phyloP scores from a whole-genome alignment of 2,888 invertebrate genomes.

The Spisula solida region DNA sequence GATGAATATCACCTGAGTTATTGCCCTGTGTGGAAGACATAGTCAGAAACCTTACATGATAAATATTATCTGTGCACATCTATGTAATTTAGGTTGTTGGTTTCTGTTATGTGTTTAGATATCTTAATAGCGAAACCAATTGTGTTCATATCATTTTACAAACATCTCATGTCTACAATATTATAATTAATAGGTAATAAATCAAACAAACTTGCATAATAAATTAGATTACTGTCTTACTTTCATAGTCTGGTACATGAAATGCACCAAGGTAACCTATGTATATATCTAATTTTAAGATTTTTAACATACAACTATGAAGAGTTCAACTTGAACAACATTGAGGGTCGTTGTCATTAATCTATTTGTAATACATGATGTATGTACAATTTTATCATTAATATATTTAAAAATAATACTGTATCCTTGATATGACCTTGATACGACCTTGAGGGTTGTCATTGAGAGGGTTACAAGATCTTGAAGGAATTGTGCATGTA shows the following conservation, averaged over 20 bases:
- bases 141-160: background rate
- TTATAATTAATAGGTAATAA: background rate
- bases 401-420: background rate
- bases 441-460: background rate
- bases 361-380: background rate
- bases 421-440: background rate
- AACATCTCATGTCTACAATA: background rate
- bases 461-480: background rate
- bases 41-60: too few relatives aligned
- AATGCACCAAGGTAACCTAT: background rate
- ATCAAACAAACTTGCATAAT: constrained; percentile 1
- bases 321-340: background rate
- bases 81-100: too few relatives aligned
- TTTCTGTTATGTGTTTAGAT: background rate
- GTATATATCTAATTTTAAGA: background rate
- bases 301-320: background rate
- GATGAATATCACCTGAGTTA: too few relatives aligned
- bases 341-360: background rate
- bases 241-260: background rate
- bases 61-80: too few relatives aligned
- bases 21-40: too few relatives aligned
- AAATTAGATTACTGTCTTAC: background rate
- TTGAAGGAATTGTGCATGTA: background rate
- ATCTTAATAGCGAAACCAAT: background rate
- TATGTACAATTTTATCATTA: background rate